Evolutionary conservation across 2,888 invertebrate species (phyloP), one percentile per base, ranked within the genome.

Genomic region (Ophion ventricosus): DNA sequence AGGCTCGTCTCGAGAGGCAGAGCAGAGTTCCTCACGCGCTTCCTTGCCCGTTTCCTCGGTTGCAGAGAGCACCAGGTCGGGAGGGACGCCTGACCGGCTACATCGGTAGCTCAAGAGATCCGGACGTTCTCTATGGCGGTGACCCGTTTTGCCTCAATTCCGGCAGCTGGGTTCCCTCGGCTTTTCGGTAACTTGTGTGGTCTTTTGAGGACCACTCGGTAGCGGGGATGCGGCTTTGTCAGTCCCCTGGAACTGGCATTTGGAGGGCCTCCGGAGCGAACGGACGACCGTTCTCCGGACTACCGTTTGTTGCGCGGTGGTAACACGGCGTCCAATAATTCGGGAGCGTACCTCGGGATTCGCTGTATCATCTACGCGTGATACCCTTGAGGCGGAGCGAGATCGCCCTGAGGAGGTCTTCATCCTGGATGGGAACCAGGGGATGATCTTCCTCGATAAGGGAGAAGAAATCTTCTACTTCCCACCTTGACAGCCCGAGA

Each of bases 391-490:
- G 23, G 59, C 56, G 67, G n/a, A 78, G 78, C 10, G 82, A 63
- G 23, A 82, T n/a, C 8, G 77, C 73, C 1, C n/a, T 8, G 2
- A 78, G 17, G 0, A 78, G 14, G 2, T 70, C 43, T 0, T 7
- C 0, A 1, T 77, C 66, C 0, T 64, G 72, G 0, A 76, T 43
- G 1, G 26, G 40, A 0, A 72, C 11, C 5, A 82, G 77, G 0
- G 43, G 26, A 2, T 70, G 73, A 8, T 63, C 66, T 23, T 82
- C 76, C 5, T 82, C 76, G 26, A 82, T 29, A 1, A 70, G 64
- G 3, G 70, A 2, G 8, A 82, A 11, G 20, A 82, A 73, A 0
- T 72, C 64, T 17, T 82, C 77, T 0, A 82, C 67, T 73, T 72
- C 14, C 73, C 70, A 10, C 29, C 64, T 0, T 8, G n/a, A n/a